A percentile compares a stretch with the other conserved stretches of the same genome.
Evolutionary conservation across 2,888 invertebrate species (phyloP).

Genomic region (Conomelus anceps): DNA sequence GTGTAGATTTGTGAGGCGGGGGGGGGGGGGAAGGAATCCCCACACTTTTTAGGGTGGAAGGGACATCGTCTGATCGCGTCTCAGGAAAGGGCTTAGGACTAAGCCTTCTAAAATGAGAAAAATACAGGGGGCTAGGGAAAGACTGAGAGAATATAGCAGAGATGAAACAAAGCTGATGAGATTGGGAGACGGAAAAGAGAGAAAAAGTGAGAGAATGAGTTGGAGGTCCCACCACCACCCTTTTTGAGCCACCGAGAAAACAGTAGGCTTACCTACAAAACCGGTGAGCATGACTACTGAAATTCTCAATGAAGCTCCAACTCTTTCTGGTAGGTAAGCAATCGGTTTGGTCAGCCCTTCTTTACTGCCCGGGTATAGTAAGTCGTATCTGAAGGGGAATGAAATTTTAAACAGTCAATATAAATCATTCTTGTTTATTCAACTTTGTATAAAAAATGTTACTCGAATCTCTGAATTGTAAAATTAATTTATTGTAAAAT

Average conservation of each 20-base stretch:
- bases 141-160: neutral
- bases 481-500: no score
- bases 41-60: neutral
- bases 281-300: neutral
- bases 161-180: neutral
- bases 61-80: slow-evolving; percentile 1
- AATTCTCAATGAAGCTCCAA: neutral
- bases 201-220: neutral
- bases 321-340: neutral
- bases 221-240: neutral
- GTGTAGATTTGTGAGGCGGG: neutral
- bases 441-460: no score
- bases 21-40: neutral
- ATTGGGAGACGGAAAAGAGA: neutral
- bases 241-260: neutral
- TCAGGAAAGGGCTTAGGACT: slow-evolving; percentile 2
- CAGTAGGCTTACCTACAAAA: neutral
- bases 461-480: no score
- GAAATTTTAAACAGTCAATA: no score
- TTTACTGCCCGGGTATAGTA: neutral
- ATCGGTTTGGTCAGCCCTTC: neutral
- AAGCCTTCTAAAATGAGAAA: slow-evolving; percentile 13
- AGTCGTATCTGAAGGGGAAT: no score
- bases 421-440: no score
- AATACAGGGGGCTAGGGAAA: neutral